Base-by-base conservation (phyloP, 2,888 invertebrate species). In the Phyllotreta striolata region DNA sequence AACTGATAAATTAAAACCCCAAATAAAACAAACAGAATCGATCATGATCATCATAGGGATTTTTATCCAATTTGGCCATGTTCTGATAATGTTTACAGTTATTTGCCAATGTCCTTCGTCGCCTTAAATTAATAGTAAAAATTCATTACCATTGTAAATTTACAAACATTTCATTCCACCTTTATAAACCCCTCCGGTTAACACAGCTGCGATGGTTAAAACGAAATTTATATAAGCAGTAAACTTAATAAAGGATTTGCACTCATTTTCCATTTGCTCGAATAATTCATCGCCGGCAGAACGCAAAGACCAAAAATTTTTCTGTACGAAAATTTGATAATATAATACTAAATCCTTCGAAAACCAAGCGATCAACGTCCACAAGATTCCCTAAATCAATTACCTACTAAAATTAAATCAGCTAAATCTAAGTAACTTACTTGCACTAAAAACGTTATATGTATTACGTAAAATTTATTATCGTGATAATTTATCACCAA, bases 91-190 rank as follows among this genome's bases (percentile, higher is more conserved):
- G 8, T 39, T 6, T 6, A 52, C 3, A 6, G 52, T 4, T 12
- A 12, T 7, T 13, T 52, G 52, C 52, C 52, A 52, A 7, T 52
- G 10, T 10, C 9, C 13, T 52, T 52, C 52, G 12, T 52, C 52
- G 1, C 52, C 52, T 52, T 14, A 38, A 52, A 52, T 24, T 24
- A 24, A 24, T 24, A 24, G 24, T 24, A 24, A 4, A 3, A 24
- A 24, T 24, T 24, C n/a, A n/a, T n/a, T n/a, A n/a, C n/a, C n/a
- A n/a, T n/a, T n/a, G n/a, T n/a, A n/a, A n/a, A n/a, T 24, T 24
- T 24, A 24, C 4, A 24, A 24, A 24, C n/a, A n/a, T n/a, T n/a
- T n/a, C n/a, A n/a, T n/a, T n/a, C n/a, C n/a, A 24, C 24, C 24
- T 24, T 24, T 24, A 24, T 24, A 24, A 24, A 24, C 24, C 24